Evolutionary conservation across 2,113 vertebrate species (phyloP).

Genomic region (Ellobius talpinus): DNA sequence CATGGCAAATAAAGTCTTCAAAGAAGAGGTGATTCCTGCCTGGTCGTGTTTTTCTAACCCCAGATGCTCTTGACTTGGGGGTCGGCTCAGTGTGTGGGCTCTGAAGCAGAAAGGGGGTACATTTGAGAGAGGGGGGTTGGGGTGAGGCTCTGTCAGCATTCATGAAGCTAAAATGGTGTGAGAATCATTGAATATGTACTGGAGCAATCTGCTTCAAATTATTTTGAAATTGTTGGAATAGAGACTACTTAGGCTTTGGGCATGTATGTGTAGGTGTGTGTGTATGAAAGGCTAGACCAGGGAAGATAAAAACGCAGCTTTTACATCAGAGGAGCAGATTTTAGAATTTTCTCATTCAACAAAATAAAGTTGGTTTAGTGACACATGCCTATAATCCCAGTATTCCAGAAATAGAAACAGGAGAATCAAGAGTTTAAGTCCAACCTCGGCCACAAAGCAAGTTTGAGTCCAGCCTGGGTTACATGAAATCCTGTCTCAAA

Average conservation of each 20-base stretch:
- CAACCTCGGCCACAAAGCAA: not conserved
- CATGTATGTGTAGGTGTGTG: not conserved
- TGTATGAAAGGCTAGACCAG: not conserved
- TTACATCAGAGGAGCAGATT: not conserved
- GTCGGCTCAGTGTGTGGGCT: not conserved
- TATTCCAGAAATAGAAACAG: not conserved
- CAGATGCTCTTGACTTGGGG: not conserved
- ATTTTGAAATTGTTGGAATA: conserved; percentile 28
- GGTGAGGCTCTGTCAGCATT: not conserved
- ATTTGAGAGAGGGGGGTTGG: accelerated
- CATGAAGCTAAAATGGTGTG: not conserved
- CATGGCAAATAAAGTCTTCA: conserved; percentile 86
- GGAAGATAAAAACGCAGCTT: not conserved
- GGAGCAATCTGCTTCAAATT: not conserved
- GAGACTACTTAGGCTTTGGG: not conserved
- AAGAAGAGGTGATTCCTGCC: conserved; percentile 72
- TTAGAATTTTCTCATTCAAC: not conserved
- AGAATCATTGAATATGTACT: not conserved
- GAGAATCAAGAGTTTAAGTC: not conserved
- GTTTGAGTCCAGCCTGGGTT: not conserved
- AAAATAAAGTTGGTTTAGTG: not conserved
- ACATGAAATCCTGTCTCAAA: not conserved
- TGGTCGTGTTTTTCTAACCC: not conserved
- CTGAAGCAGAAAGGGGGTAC: not conserved
- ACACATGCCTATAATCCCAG: not conserved